Percentiles rank a stretch among this genome's conserved stretches.
Evolutionary conservation across 2,113 vertebrate genomes (phyloP).

Genomic region (Tetraodon nigroviridis): DNA sequence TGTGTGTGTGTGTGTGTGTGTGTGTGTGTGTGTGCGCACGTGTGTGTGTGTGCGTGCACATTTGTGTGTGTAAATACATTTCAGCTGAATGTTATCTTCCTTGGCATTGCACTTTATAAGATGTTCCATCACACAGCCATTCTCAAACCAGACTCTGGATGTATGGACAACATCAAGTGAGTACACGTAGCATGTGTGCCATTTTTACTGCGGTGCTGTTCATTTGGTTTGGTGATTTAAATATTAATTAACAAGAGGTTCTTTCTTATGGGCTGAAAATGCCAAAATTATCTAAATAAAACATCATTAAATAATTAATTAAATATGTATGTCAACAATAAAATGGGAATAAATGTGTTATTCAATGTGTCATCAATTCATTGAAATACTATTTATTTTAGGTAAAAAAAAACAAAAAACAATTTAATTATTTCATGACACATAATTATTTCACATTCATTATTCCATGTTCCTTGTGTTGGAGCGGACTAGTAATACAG

Average conservation of each 20-base stretch:
- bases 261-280: too few species aligned
- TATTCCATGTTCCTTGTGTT: too few species aligned
- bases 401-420: too few species aligned
- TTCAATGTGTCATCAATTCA: too few species aligned
- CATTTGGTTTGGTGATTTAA: conserved; percentile 39
- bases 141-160: conserved; percentile 97
- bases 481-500: too few species aligned
- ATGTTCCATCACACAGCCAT: conserved; percentile 99
- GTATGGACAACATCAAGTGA: conserved; percentile 99
- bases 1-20: neutral
- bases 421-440: too few species aligned
- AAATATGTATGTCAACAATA: too few species aligned
- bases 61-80: conserved; percentile 50
- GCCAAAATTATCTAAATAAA: too few species aligned
- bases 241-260: conserved; percentile 23
- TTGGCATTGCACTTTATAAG: conserved; percentile 98
- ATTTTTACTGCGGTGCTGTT: conserved; percentile 16
- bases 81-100: conserved; percentile 99
- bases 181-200: conserved; percentile 42
- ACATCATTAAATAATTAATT: too few species aligned
- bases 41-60: neutral
- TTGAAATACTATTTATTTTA: too few species aligned
- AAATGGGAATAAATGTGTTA: too few species aligned
- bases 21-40: conserved; percentile 23
- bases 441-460: too few species aligned